Conservation (phyloP, 2,797 vertebrate genomes). For the Danio albolineatus region DNA sequence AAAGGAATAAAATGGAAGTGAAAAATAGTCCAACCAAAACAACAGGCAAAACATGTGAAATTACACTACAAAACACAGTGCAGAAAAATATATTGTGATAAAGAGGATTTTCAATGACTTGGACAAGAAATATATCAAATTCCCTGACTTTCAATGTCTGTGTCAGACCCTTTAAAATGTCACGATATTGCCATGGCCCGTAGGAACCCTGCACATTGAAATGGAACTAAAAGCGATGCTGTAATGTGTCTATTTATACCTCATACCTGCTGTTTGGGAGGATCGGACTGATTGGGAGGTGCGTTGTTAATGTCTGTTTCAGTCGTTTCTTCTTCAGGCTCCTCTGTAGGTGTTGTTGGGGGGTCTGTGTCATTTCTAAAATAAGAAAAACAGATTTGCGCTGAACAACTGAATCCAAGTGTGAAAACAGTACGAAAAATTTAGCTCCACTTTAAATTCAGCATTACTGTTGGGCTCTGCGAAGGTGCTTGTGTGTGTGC, state of each 20-base stretch:
- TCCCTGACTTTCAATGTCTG: too few relatives aligned
- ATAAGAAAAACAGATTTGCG: neutral
- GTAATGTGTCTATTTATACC: too few relatives aligned
- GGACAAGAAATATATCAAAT: too few relatives aligned
- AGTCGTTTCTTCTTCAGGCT: conserved; percentile 20
- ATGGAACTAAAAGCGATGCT: neutral
- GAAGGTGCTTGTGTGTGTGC: conserved; percentile 20
- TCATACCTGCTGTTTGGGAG: conserved; percentile 48
- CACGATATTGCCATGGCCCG: too few relatives aligned
- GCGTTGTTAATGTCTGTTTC: conserved; percentile 27
- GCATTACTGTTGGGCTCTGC: neutral
- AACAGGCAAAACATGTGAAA: too few relatives aligned
- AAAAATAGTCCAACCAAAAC: too few relatives aligned
- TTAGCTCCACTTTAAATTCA: neutral
- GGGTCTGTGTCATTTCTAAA: conserved; percentile 2
- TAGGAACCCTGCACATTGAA: neutral
- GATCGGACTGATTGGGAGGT: conserved; percentile 27
- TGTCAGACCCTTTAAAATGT: too few relatives aligned
- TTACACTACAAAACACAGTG: too few relatives aligned
- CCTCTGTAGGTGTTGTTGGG: conserved; percentile 2
- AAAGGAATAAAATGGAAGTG: too few relatives aligned
- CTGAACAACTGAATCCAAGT: neutral
- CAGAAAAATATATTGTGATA: too few relatives aligned
- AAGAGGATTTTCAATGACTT: too few relatives aligned
- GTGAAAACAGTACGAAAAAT: neutral